phyloP scores from a whole-genome alignment of 2,797 vertebrate genomes.

The Falco columbarius region DNA sequence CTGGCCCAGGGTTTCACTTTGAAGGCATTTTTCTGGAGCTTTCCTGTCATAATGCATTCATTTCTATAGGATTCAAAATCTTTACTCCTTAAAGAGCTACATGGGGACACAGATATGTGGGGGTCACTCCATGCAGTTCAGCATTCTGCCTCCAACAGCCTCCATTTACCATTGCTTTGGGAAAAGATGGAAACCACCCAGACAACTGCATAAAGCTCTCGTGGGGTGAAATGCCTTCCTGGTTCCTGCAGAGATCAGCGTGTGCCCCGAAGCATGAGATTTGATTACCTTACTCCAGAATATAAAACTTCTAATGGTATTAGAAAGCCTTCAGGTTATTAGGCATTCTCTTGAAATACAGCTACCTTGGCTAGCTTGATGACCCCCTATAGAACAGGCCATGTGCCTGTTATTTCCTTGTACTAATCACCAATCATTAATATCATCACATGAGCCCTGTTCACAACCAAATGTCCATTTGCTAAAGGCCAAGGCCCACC shows the following conservation, averaged over 20 bases:
- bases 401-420: constrained; percentile 38
- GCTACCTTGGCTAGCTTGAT: background rate
- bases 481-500: background rate
- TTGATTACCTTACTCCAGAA: constrained; percentile 38
- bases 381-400: background rate
- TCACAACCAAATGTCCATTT: background rate
- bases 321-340: constrained; percentile 33
- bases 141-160: background rate
- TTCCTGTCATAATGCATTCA: constrained; percentile 34
- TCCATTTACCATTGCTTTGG: background rate
- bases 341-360: constrained; percentile 22
- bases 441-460: background rate
- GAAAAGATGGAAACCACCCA: background rate
- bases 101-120: background rate
- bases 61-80: constrained; percentile 30
- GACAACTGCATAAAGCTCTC: background rate
- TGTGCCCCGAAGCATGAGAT: constrained; percentile 23
- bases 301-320: constrained; percentile 35
- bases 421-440: constrained; percentile 14
- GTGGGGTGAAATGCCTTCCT: background rate
- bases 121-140: background rate
- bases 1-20: constrained; percentile 16
- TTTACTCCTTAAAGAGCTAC: background rate
- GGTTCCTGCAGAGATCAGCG: constrained; percentile 3
- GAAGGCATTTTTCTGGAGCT: constrained; percentile 20